Conservation (phyloP, 2,888 invertebrate species). For the Glyphotaelius pellucidus region DNA sequence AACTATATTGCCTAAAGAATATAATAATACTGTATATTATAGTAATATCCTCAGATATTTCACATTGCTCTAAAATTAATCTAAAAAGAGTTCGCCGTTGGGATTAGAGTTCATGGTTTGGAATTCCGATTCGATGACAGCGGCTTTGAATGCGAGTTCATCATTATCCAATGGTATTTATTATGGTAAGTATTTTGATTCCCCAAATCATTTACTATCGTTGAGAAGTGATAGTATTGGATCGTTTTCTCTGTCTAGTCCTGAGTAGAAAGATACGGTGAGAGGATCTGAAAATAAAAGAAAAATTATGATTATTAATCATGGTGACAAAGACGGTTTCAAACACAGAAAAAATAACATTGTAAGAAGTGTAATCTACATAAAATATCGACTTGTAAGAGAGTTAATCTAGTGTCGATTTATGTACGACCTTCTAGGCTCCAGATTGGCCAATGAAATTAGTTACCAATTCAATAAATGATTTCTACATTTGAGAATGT, state of each 20-base stretch:
- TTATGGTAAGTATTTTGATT: not conserved
- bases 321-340: no score
- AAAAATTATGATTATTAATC: not conserved
- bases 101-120: not conserved
- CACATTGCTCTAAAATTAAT: not conserved
- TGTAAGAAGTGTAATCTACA: no score
- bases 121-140: not conserved
- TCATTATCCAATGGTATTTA: no score
- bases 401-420: no score
- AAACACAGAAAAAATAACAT: no score
- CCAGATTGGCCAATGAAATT: no score
- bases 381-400: no score
- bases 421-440: no score
- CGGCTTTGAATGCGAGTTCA: no score
- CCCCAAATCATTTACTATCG: not conserved
- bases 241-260: slow-evolving; percentile 59
- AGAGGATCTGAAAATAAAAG: slow-evolving; percentile 62
- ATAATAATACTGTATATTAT: slow-evolving; percentile 25
- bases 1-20: not conserved
- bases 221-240: slow-evolving; percentile 55
- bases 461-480: no score
- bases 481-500: no score
- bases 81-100: not conserved
- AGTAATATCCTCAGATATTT: not conserved
- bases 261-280: slow-evolving; percentile 59